Evolutionary conservation across 2,797 vertebrate species (phyloP).

Genomic region (Mus caroli): DNA sequence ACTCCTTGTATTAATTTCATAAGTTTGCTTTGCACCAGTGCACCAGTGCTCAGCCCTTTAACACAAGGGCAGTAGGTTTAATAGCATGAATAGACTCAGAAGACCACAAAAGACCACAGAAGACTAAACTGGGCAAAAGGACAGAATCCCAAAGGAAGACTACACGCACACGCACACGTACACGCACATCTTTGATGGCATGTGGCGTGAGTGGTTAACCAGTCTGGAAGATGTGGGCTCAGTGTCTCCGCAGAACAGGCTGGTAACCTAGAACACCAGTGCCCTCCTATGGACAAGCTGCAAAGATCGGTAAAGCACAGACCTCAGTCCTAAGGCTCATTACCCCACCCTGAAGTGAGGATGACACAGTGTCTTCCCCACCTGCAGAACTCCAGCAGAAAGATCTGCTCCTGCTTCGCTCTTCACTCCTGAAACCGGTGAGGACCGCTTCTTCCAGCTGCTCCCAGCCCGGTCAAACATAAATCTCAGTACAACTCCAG

Average conservation of each 20-base stretch:
- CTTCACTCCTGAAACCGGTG: constrained; percentile 16
- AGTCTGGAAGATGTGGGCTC: background rate
- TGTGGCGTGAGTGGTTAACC: background rate
- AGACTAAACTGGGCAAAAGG: background rate
- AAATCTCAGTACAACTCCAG: background rate
- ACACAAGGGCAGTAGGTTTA: background rate
- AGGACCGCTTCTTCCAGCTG: background rate
- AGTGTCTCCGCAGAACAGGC: background rate
- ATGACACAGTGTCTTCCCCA: background rate
- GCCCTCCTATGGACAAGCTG: constrained; percentile 81
- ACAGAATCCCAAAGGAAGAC: background rate
- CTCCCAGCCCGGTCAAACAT: constrained; percentile 17
- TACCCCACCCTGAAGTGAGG: background rate
- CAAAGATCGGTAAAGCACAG: background rate
- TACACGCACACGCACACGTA: background rate
- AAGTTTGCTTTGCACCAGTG: background rate
- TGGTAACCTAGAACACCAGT: constrained; percentile 70
- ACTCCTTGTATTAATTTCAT: background rate
- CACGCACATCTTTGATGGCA: background rate
- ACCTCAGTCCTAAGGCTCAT: background rate
- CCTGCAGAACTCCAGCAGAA: background rate
- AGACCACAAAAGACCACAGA: constrained; percentile 13
- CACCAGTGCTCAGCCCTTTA: background rate
- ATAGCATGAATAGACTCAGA: background rate
- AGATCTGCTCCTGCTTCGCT: background rate